Base-by-base conservation (phyloP, 2,113 vertebrate species). In the Philantomba maxwellii region DNA sequence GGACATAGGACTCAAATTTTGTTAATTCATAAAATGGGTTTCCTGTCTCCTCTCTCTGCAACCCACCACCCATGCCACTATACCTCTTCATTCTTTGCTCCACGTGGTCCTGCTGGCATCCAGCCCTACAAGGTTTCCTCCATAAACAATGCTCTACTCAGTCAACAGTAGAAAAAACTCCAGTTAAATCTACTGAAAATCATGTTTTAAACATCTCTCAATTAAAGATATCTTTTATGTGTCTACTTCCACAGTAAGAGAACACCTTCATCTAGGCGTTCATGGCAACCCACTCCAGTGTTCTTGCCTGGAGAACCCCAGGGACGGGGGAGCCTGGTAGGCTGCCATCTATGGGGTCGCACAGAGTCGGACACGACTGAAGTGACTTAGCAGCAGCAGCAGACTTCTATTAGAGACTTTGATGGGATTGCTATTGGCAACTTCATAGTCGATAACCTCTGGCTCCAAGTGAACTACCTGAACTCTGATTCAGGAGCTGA, bases 371-470 rank as follows among this genome's bases (percentile, higher is more conserved):
- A 43, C 39, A 43, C 4, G 39, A 43, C 39, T 43, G 39, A 43
- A 43, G 39, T 43, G 39, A 43, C 39, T 43, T 43, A 43, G 39
- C 39, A 43, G 39, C 39, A 43, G 39, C 39, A 43, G 39, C 39
- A 43, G 26, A 28, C 47, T 16, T 91, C 53, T 73, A 47, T 75
- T 49, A 81, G 11, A 92, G 17, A 45, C 57, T 87, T 49, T 33
- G 39, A 43, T 28, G 58, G n/a, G 53, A 60, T 33, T 57, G 39
- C 28, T 60, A 43, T 0, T 13, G 77, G 36, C 12, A 66, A 80
- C 75, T 97, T 58, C n/a, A 28, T 36, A 93, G 85, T 55, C 30
- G 60, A 39, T 49, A 86, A 86, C 60, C 6, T 92, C 55, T 53
- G 62, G 83, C 49, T 91, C 60, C 78, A 45, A 16, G 2, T 26